These are phyloP conservation scores for Tromatobia lineatoria DNA, from an alignment of 2,888 invertebrate genomes.

Conservation along the genomic window DNA sequence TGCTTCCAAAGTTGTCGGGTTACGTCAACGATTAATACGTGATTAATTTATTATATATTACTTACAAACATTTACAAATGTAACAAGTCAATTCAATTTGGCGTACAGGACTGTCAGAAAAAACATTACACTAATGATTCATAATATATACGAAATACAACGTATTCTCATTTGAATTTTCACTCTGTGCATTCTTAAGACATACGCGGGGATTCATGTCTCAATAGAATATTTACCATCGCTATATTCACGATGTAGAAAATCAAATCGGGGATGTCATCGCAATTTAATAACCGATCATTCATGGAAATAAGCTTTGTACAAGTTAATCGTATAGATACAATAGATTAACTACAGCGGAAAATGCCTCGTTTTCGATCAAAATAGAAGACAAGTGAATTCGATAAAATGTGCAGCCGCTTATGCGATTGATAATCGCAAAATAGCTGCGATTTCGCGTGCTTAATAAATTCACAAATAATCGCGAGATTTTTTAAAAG, in stretches of 20 bases:
- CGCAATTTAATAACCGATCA: constrained; percentile 53
- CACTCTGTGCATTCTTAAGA: constrained; percentile 59
- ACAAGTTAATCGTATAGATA: constrained; percentile 67
- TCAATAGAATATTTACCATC: constrained; percentile 42
- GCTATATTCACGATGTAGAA: constrained; percentile 24
- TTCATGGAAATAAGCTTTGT: constrained; percentile 69
- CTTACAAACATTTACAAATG: constrained; percentile 84
- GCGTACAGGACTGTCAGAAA: constrained; percentile 81
- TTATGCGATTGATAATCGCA: constrained; percentile 24
- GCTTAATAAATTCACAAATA: constrained; percentile 41
- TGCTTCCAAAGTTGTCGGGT: constrained; percentile 61
- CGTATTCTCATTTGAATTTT: constrained; percentile 52
- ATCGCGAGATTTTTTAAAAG: constrained; percentile 27
- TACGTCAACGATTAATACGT: constrained; percentile 77
- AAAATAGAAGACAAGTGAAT: constrained; percentile 15
- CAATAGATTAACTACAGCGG: constrained; percentile 53
- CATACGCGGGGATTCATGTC: constrained; percentile 46
- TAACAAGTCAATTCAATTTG: constrained; percentile 84
- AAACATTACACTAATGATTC: constrained; percentile 76
- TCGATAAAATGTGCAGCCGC: constrained; percentile 11
- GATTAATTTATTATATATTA: constrained; percentile 83
- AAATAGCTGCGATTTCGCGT: not conserved
- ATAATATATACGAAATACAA: constrained; percentile 69
- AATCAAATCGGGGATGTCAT: constrained; percentile 23
- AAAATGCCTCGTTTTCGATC: constrained; percentile 15